Conservation (phyloP, 2,113 vertebrate species). For the Elachura formosa region DNA sequence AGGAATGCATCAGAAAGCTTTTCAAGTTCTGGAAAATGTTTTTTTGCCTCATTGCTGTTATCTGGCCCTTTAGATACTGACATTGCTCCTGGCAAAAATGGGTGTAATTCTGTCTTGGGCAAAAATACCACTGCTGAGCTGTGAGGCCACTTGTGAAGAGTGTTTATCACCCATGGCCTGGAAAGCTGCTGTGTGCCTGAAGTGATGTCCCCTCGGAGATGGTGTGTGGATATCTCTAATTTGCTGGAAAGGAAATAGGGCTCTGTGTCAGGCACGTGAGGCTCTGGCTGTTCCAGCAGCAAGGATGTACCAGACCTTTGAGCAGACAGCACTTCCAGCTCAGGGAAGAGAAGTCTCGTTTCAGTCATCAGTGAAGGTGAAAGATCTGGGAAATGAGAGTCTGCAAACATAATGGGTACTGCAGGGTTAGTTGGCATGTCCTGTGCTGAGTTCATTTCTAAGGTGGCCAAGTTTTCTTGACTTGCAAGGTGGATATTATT, state of each 20-base stretch:
- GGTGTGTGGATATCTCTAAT: not conserved
- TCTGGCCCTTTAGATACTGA: not conserved
- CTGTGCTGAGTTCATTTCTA: not conserved
- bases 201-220: not conserved
- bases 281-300: not conserved
- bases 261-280: not conserved
- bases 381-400: not conserved
- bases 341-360: not conserved
- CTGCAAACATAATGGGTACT: not conserved
- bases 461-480: not conserved
- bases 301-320: not conserved
- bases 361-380: not conserved
- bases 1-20: not conserved
- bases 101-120: not conserved
- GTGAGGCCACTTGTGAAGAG: not conserved
- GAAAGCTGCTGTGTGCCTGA: not conserved
- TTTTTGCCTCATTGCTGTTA: not conserved
- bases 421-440: not conserved
- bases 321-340: not conserved
- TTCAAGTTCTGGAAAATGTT: not conserved
- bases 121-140: not conserved
- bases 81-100: not conserved
- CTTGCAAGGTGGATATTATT: not conserved
- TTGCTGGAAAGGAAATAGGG: not conserved
- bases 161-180: not conserved